A percentile compares a stretch with the other conserved stretches of the same genome.
phyloP scores from a whole-genome alignment of 2,113 vertebrate genomes.

The Sigmodon hispidus region DNA sequence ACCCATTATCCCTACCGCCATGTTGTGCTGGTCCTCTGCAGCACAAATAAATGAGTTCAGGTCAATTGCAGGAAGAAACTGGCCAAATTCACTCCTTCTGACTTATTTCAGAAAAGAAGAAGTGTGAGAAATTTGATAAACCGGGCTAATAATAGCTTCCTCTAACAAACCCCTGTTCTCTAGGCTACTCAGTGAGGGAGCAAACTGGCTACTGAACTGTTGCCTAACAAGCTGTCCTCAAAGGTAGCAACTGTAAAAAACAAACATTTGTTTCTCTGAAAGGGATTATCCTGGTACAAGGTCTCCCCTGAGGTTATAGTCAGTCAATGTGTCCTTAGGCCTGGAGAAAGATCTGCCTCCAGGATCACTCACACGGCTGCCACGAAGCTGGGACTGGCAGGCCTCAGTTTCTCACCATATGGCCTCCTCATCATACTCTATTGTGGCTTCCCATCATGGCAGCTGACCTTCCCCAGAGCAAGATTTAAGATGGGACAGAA shows the following conservation, averaged over 20 bases:
- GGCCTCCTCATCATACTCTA: neutral
- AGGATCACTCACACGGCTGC: accelerated
- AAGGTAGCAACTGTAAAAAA: neutral
- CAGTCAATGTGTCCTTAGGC: too few relatives aligned
- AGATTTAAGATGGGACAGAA: neutral
- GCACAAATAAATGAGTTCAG: neutral
- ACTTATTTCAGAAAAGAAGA: neutral
- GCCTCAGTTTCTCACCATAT: neutral
- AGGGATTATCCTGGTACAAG: neutral
- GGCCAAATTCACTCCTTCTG: neutral
- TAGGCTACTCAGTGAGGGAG: neutral
- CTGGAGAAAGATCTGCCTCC: neutral
- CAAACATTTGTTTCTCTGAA: neutral
- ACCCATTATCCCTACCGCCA: too few relatives aligned
- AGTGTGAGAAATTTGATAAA: neutral
- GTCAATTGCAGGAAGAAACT: neutral
- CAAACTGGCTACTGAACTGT: neutral
- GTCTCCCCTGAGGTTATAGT: neutral
- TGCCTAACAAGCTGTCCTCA: neutral
- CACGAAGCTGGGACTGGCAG: neutral
- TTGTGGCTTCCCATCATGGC: neutral
- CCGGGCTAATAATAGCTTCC: neutral
- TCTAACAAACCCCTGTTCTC: neutral
- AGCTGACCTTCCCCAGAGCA: neutral
- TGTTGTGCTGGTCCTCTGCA: neutral